A percentile compares a stretch with the other conserved stretches of the same genome.
phyloP scores from a whole-genome alignment of 2,113 vertebrate species.

The Tyto alba region DNA sequence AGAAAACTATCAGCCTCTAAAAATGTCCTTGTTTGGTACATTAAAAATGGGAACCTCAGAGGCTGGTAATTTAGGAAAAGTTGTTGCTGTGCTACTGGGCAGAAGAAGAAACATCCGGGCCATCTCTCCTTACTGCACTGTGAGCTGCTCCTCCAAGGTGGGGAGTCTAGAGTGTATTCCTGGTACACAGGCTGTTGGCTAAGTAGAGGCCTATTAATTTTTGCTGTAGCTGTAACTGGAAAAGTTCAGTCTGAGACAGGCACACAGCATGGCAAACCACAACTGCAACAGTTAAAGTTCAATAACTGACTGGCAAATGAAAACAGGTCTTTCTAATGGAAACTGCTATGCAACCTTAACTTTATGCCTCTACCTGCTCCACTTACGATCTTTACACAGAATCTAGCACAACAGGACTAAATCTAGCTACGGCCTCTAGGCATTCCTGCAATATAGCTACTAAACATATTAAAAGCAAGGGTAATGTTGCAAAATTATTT shows the following conservation, averaged over 20 bases:
- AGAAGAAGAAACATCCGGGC: not conserved
- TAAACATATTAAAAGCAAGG: not conserved
- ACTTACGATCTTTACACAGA: not conserved
- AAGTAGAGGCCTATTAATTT: not conserved
- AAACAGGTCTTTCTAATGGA: constrained; percentile 19
- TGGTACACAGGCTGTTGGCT: not conserved
- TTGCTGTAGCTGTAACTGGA: not conserved
- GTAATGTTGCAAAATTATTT: not conserved
- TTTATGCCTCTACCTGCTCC: constrained; percentile 50
- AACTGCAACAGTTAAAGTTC: not conserved
- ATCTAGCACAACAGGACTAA: constrained; percentile 23
- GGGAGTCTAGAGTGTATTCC: not conserved
- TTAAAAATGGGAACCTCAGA: not conserved
- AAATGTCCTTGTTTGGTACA: not conserved
- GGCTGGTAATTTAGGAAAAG: not conserved
- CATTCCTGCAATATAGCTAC: not conserved
- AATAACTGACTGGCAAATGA: constrained; percentile 20
- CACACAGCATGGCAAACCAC: not conserved
- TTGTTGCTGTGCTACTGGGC: fast-evolving
- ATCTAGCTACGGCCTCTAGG: constrained; percentile 4
- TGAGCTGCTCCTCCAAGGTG: not conserved
- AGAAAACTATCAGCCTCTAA: not conserved
- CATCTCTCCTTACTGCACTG: not conserved
- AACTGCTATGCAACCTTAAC: constrained; percentile 34
- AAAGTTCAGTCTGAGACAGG: not conserved